Evolutionary conservation across 2,888 invertebrate genomes (phyloP).

Genomic region (Dryadula phaetusa): DNA sequence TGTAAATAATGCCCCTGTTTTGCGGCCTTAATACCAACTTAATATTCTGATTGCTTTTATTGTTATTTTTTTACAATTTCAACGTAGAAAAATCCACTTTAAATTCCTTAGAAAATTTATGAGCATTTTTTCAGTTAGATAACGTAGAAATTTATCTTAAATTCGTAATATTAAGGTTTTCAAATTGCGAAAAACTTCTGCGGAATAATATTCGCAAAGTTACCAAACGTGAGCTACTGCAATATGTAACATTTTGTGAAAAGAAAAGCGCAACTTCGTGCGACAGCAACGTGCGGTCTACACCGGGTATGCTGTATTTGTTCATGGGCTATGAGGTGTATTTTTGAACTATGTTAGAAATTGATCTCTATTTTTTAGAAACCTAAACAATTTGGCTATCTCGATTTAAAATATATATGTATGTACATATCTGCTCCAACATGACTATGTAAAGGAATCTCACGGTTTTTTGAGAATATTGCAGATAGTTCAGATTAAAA

Average conservation of each 20-base stretch:
- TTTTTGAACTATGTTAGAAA: not conserved
- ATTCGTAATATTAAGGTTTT: constrained; percentile 14
- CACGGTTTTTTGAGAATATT: no score
- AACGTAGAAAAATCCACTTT: not conserved
- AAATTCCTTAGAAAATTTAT: not conserved
- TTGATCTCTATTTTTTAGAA: not conserved
- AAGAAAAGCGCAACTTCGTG: constrained; percentile 19
- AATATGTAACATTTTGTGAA: constrained; percentile 23
- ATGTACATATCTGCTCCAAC: no score
- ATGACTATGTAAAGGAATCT: no score
- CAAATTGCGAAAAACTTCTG: constrained; percentile 17
- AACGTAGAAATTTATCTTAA: not conserved
- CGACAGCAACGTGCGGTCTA: constrained; percentile 1
- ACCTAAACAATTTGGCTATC: not conserved
- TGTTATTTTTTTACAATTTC: not conserved
- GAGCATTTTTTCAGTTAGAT: not conserved
- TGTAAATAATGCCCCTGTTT: constrained; percentile 39
- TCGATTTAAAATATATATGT: no score
- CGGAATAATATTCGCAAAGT: constrained; percentile 22
- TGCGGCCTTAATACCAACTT: constrained; percentile 28
- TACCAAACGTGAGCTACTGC: constrained; percentile 16
- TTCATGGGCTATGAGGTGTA: not conserved
- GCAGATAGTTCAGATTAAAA: no score
- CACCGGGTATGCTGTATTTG: not conserved
- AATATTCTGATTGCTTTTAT: constrained; percentile 21